These are phyloP conservation scores for Struthio camelus DNA, from an alignment of 2,113 vertebrate species.

Conservation along the genomic window DNA sequence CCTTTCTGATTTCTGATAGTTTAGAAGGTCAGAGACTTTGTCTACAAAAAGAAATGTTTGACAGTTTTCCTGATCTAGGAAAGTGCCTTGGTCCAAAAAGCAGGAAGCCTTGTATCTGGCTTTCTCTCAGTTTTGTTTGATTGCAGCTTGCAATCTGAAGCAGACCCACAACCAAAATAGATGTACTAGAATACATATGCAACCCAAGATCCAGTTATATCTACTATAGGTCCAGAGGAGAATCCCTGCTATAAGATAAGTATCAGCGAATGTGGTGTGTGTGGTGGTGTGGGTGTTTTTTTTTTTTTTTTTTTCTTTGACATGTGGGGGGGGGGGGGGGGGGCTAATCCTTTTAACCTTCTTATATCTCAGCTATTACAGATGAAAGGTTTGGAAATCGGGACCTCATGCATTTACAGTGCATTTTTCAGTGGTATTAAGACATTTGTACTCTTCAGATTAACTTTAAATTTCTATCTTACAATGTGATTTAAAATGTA, in stretches of 20 bases:
- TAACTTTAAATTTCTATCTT: background rate
- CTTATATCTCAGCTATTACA: background rate
- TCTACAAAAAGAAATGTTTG: background rate
- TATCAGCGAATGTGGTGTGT: background rate
- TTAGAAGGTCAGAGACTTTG: background rate
- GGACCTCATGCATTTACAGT: accelerated
- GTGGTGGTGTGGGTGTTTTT: no score
- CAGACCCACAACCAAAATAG: background rate
- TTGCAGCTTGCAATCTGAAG: background rate
- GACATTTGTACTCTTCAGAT: background rate
- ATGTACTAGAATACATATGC: background rate
- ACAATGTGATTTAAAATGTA: no score
- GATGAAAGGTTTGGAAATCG: background rate
- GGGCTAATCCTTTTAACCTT: background rate
- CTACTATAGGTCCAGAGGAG: background rate
- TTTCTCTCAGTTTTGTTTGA: background rate
- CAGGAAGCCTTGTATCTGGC: background rate
- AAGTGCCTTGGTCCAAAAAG: background rate
- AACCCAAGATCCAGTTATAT: background rate
- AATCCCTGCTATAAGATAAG: background rate
- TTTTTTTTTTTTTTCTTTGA: background rate
- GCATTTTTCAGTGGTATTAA: accelerated
- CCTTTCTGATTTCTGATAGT: background rate
- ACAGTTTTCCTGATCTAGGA: background rate
- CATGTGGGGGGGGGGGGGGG: no score